Evolutionary conservation across 2,113 vertebrate genomes (phyloP).

Genomic region (Sturnira hondurensis): DNA sequence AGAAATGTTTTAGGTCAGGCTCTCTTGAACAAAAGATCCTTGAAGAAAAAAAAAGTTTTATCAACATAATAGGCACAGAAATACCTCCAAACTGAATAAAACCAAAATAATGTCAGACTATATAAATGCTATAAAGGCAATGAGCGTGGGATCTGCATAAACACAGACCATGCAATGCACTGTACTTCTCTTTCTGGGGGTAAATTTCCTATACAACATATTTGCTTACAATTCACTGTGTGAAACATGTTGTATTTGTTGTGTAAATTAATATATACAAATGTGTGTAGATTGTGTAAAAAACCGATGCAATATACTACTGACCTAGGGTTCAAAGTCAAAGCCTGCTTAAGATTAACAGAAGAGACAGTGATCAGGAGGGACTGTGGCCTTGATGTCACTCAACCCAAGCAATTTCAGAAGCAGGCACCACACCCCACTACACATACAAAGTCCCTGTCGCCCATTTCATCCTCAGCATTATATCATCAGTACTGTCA

Average conservation of each 20-base stretch:
- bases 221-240: background rate
- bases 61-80: background rate
- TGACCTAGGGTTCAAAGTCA: background rate
- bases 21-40: background rate
- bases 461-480: background rate
- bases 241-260: background rate
- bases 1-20: too few species aligned
- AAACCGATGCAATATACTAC: background rate
- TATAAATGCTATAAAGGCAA: background rate
- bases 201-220: background rate
- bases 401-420: background rate
- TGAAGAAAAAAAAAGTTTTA: background rate
- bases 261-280: background rate
- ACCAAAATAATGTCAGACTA: background rate
- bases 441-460: background rate
- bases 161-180: fast-evolving
- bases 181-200: background rate
- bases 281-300: background rate
- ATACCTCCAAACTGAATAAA: background rate
- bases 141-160: background rate
- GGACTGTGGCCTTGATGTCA: background rate
- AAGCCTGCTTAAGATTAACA: background rate
- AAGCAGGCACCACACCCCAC: background rate
- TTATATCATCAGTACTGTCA: background rate
- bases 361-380: background rate